Conservation (phyloP, 2,113 vertebrate genomes). For the Holacanthus passer region DNA sequence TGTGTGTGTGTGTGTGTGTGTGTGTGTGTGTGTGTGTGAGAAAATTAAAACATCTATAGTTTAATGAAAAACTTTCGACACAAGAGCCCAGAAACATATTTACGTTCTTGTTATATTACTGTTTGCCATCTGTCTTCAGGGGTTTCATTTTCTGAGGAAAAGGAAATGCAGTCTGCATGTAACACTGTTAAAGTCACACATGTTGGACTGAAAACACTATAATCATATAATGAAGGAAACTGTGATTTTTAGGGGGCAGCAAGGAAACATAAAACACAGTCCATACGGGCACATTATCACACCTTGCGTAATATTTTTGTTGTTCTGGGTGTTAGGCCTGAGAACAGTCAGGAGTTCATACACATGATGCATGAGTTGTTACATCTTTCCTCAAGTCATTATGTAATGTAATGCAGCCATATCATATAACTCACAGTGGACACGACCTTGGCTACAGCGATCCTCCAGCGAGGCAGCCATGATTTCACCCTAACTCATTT, state of each 20-base stretch:
- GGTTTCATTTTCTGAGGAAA: not conserved
- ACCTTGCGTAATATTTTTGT: not conserved
- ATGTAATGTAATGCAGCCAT: conserved; percentile 20
- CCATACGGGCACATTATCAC: not conserved
- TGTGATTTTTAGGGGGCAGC: not conserved
- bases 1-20: no score
- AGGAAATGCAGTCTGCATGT: not conserved
- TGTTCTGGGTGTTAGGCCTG: not conserved
- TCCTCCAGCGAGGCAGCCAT: conserved; percentile 23
- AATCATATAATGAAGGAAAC: not conserved
- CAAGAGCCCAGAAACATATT: no score
- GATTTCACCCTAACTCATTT: conserved; percentile 38
- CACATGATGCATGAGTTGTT: conserved; percentile 7
- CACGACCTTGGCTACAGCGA: conserved; percentile 31
- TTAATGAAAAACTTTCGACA: no score
- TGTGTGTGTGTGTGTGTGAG: no score
- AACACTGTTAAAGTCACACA: not conserved
- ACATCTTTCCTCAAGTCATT: conserved; percentile 17
- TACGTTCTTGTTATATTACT: no score
- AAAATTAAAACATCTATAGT: no score
- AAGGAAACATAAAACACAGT: not conserved
- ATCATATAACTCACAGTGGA: conserved; percentile 34
- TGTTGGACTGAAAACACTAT: not conserved
- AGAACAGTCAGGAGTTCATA: conserved; percentile 12
- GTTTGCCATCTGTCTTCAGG: no score